These are phyloP conservation scores for Triplophysa rosa DNA, from an alignment of 2,113 vertebrate species.

Conservation along the genomic window DNA sequence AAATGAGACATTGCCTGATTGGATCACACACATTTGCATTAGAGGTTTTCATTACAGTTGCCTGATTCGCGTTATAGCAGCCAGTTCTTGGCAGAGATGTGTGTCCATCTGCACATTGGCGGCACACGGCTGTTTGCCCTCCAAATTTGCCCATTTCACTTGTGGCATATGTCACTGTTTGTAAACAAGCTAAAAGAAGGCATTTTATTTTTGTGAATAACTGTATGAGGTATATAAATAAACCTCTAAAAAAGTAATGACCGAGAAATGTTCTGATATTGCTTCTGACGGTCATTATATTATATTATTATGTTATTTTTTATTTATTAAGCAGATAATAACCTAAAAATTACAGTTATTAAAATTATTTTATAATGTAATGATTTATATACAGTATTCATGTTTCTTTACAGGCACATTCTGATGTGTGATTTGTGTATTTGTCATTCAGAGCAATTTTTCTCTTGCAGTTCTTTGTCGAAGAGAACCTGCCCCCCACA, in stretches of 20 bases:
- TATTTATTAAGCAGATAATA: too few relatives aligned
- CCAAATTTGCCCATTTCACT: conserved; percentile 19
- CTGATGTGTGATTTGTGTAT: neutral
- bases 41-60: neutral
- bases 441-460: conserved; percentile 19
- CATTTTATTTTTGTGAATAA: neutral
- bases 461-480: conserved; percentile 87
- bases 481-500: conserved; percentile 68
- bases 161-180: conserved; percentile 23
- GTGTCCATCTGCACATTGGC: conserved; percentile 37
- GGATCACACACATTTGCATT: conserved; percentile 10
- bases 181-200: conserved; percentile 35
- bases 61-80: neutral
- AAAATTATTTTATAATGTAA: too few relatives aligned
- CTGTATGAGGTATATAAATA: neutral
- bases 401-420: neutral
- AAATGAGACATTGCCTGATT: conserved; percentile 1
- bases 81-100: conserved; percentile 19
- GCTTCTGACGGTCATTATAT: too few relatives aligned
- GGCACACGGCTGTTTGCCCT: neutral
- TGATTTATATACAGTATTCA: too few relatives aligned
- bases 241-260: neutral
- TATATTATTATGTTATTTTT: too few relatives aligned
- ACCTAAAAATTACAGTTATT: too few relatives aligned
- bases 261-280: too few relatives aligned